Evolutionary conservation across 2,888 invertebrate genomes (phyloP).

Genomic region (Drosophila demipolita): DNA sequence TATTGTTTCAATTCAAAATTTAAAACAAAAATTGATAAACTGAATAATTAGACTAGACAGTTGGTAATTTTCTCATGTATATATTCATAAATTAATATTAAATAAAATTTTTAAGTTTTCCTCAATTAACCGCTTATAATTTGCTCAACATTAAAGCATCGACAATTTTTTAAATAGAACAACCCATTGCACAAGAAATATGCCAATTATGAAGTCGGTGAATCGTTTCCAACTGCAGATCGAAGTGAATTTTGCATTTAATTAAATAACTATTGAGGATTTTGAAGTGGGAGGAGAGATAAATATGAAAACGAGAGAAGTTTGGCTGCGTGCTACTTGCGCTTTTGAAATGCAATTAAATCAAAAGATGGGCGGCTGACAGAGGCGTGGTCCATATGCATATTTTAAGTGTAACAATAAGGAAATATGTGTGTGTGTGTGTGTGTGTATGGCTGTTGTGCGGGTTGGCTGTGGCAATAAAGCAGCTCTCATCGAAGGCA

Average conservation of each 20-base stretch:
- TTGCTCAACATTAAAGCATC: not conserved
- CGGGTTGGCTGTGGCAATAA: slow-evolving; percentile 6
- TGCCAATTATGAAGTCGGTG: not conserved
- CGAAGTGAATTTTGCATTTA: slow-evolving; percentile 11
- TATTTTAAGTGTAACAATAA: slow-evolving; percentile 39
- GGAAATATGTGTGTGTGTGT: slow-evolving; percentile 6
- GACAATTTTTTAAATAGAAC: not conserved
- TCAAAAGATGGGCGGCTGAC: slow-evolving; percentile 28
- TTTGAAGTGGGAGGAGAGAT: slow-evolving; percentile 1
- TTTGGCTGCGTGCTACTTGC: slow-evolving; percentile 36
- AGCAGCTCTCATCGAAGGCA: slow-evolving; percentile 38
- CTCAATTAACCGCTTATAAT: not conserved
- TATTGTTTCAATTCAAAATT: too few relatives aligned
- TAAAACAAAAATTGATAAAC: too few relatives aligned
- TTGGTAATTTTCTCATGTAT: too few relatives aligned
- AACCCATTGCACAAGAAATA: not conserved
- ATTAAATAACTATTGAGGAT: slow-evolving; percentile 16
- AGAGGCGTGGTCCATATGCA: slow-evolving; percentile 33
- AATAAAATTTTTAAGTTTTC: not conserved
- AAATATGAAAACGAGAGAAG: slow-evolving; percentile 22
- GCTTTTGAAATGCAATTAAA: slow-evolving; percentile 61
- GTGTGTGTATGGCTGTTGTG: slow-evolving; percentile 5
- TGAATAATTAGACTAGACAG: too few relatives aligned
- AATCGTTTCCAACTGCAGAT: slow-evolving; percentile 1
- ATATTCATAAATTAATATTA: not conserved